Percentiles rank a stretch among this genome's conserved stretches.
These are phyloP conservation scores for Hexactinellida sp. DNA, from an alignment of 37 sponge, comb jelly and placozoan species.

Conservation along the genomic window DNA sequence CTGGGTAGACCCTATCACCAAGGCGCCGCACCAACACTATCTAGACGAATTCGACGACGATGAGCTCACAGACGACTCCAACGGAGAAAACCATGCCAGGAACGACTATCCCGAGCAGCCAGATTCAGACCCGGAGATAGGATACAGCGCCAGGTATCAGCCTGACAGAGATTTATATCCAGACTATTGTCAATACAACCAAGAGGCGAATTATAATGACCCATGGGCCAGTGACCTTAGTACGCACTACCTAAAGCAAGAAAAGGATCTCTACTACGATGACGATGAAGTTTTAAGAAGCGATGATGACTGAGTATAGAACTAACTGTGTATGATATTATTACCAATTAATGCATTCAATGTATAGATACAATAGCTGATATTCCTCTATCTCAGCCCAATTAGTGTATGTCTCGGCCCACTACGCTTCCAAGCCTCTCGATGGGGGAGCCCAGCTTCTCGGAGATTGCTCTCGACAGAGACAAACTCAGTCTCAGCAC, in stretches of 20 bases:
- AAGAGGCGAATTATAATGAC: neutral
- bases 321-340: too few relatives aligned
- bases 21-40: neutral
- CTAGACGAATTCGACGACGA: neutral
- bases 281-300: neutral
- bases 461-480: neutral
- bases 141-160: neutral
- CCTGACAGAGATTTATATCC: neutral
- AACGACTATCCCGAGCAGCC: neutral
- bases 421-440: neutral
- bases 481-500: neutral
- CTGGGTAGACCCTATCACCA: neutral
- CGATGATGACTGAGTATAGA: too few relatives aligned
- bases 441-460: neutral
- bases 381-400: too few relatives aligned
- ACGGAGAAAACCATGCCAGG: neutral
- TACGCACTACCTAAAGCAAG: neutral
- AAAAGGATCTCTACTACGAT: neutral
- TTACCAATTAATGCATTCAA: too few relatives aligned
- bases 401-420: constrained; percentile 1
- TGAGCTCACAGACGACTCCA: neutral
- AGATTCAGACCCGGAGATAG: neutral
- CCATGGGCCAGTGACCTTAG: neutral
- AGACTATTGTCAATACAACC: neutral
- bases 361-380: too few relatives aligned